A percentile compares a stretch with the other conserved stretches of the same genome.
Evolutionary conservation across 2,113 vertebrate genomes (phyloP).

Genomic region (Leptodactylus fuscus): DNA sequence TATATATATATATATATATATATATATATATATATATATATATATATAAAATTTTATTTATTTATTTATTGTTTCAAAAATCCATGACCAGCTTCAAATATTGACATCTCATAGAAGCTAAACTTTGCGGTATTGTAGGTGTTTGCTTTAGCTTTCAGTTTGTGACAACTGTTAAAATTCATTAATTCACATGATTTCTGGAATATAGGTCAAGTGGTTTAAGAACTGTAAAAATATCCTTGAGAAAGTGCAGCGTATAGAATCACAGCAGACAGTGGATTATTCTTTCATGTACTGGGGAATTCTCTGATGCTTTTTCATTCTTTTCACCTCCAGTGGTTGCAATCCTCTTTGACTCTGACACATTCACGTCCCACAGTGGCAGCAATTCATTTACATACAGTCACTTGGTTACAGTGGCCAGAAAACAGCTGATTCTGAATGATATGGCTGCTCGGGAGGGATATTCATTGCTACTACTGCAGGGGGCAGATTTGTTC

Average conservation of each 20-base stretch:
- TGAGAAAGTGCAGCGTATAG: conserved; percentile 1
- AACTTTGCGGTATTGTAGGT: neutral
- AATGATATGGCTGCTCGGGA: neutral
- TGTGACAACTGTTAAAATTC: conserved; percentile 10
- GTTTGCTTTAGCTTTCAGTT: neutral
- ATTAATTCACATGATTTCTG: conserved; percentile 7
- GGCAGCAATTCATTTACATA: conserved; percentile 22
- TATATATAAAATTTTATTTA: no score
- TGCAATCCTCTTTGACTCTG: neutral
- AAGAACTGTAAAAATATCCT: conserved; percentile 16
- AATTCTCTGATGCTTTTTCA: neutral
- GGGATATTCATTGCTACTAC: conserved; percentile 15
- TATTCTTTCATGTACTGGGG: conserved; percentile 1
- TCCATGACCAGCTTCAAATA: neutral
- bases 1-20: no score
- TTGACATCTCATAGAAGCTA: neutral
- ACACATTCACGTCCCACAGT: neutral
- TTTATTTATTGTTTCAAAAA: neutral
- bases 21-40: no score
- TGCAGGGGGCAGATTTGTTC: conserved; percentile 50
- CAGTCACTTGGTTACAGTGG: neutral
- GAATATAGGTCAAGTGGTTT: conserved; percentile 49
- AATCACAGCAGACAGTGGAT: neutral
- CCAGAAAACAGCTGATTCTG: neutral
- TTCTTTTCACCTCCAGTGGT: neutral